Conservation (phyloP, 2,113 vertebrate genomes). For the Jacana jacana region DNA sequence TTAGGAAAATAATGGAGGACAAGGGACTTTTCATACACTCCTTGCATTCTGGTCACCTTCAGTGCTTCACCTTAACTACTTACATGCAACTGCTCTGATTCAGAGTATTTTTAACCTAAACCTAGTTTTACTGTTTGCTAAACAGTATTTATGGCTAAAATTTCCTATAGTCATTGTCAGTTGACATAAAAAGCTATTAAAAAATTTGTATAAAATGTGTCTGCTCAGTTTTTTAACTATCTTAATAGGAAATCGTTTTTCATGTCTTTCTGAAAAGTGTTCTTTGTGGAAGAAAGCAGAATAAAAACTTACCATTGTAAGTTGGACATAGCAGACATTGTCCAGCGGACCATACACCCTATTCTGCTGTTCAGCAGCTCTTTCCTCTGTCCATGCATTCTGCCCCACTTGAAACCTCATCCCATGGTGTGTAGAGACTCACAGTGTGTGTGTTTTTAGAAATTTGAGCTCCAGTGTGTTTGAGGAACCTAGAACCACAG, state of each 20-base stretch:
- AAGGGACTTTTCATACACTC: neutral
- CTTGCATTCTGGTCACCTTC: neutral
- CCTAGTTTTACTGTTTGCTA: neutral
- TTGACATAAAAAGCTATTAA: neutral
- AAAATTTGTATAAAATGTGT: neutral
- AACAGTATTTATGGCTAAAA: neutral
- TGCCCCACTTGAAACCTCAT: neutral
- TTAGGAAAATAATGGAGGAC: conserved; percentile 5
- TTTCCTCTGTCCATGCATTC: neutral
- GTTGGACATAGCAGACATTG: neutral
- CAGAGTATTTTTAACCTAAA: conserved; percentile 1
- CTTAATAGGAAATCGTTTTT: neutral
- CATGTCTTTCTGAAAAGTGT: neutral
- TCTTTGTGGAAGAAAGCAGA: neutral
- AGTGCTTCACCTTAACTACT: neutral
- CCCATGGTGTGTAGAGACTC: neutral
- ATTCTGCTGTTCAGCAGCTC: neutral
- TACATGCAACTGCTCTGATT: neutral
- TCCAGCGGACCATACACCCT: neutral
- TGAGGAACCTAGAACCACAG: neutral
- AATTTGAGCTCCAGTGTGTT: neutral
- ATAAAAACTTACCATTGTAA: neutral
- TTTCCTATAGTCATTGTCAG: neutral
- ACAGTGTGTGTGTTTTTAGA: neutral
- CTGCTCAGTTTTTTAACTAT: neutral